A percentile compares a stretch with the other conserved stretches of the same genome.
Conservation (phyloP, 2,113 vertebrate genomes). For the Zosterops pallidus region DNA sequence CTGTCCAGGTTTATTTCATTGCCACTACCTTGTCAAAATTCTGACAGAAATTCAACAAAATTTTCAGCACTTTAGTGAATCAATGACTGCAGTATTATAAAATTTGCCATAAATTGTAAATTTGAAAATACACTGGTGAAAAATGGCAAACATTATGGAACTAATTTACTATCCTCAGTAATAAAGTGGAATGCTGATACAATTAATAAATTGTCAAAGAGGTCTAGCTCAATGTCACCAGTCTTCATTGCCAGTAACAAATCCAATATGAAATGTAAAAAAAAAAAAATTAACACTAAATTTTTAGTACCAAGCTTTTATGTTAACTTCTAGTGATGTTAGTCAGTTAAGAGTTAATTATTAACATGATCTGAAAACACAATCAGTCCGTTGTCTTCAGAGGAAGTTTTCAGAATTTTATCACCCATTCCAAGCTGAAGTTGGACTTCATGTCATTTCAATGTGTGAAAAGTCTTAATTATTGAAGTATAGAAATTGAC, state of each 20-base stretch:
- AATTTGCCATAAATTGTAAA: background rate
- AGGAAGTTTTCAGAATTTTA: background rate
- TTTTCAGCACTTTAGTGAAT: background rate
- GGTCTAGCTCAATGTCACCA: background rate
- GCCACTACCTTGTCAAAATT: background rate
- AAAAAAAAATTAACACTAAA: background rate
- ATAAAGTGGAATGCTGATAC: background rate
- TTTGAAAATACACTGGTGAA: background rate
- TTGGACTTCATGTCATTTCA: background rate
- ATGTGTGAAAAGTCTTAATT: background rate
- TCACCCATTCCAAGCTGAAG: background rate
- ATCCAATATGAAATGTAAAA: background rate
- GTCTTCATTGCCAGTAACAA: background rate
- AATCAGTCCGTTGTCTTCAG: background rate
- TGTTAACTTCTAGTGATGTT: background rate
- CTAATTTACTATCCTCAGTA: background rate
- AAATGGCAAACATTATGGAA: background rate
- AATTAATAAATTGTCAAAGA: background rate
- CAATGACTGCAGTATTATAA: background rate
- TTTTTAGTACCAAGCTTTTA: background rate
- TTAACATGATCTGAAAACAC: background rate
- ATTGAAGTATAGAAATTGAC: background rate
- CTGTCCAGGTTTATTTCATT: background rate
- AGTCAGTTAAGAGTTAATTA: background rate
- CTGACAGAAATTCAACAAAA: background rate